Percentiles rank a stretch among this genome's conserved stretches.
Evolutionary conservation across 2,888 invertebrate species (phyloP).

Genomic region (Argyra leucocephala): DNA sequence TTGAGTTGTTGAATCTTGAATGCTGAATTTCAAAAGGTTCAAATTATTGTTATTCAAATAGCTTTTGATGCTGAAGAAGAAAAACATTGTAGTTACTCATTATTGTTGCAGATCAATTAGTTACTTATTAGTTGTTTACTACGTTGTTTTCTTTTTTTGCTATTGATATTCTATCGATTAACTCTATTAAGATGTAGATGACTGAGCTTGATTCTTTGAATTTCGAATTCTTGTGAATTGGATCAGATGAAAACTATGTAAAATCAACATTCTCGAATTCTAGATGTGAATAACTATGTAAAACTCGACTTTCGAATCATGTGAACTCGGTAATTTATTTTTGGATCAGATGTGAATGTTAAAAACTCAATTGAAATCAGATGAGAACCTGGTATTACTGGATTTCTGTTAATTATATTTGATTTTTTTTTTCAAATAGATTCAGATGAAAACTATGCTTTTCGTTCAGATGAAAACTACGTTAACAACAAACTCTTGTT

Average conservation of each 20-base stretch:
- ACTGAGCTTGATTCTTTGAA: not conserved
- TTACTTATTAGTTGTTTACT: not conserved
- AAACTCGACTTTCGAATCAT: not conserved
- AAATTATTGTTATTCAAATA: not conserved
- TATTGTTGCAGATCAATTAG: too few species aligned
- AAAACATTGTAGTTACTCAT: not conserved
- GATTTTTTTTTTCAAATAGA: not conserved
- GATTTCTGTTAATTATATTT: slow-evolving; percentile 1
- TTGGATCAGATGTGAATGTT: not conserved
- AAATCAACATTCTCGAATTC: not conserved
- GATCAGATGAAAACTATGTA: not conserved
- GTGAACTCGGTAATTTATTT: not conserved
- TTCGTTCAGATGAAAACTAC: not conserved
- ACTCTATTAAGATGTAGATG: not conserved
- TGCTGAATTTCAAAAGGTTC: not conserved
- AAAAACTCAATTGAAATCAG: not conserved
- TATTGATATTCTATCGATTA: not conserved
- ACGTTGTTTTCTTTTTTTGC: not conserved
- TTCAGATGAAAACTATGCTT: not conserved
- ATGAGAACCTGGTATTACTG: not conserved
- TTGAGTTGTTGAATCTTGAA: not conserved
- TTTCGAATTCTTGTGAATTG: not conserved
- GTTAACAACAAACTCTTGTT: not conserved
- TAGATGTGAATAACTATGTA: not conserved
- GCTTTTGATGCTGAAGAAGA: not conserved